phyloP scores from a whole-genome alignment of 2,888 invertebrate species.

The Aricia artaxerxes region DNA sequence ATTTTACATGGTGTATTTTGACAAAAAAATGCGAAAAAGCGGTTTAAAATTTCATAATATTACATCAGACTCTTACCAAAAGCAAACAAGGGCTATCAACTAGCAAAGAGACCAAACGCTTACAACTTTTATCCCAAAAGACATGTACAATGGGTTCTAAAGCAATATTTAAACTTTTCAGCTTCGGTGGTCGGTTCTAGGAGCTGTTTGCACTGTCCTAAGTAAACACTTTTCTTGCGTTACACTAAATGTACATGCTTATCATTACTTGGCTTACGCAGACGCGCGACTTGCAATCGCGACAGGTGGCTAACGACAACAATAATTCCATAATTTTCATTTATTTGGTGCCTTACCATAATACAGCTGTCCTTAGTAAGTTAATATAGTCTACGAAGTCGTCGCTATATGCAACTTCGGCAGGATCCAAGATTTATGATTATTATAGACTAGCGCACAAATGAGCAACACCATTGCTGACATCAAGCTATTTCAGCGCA shows the following conservation, averaged over 20 bases:
- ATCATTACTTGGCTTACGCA: background rate
- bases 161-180: conserved; percentile 54
- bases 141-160: conserved; percentile 29
- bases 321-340: background rate
- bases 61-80: background rate
- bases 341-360: background rate
- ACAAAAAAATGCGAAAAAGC: background rate
- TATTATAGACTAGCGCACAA: no score
- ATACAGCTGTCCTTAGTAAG: no score
- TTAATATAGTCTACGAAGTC: background rate
- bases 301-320: background rate
- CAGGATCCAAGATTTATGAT: no score
- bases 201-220: conserved; percentile 66
- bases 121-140: conserved; percentile 2
- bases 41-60: background rate
- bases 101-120: background rate
- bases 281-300: background rate
- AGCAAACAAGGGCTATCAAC: conserved; percentile 1
- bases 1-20: background rate
- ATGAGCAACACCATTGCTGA: no score
- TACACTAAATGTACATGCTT: conserved; percentile 43
- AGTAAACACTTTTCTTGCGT: conserved; percentile 75
- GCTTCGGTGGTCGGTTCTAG: conserved; percentile 78
- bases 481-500: no score
- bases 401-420: background rate